Evolutionary conservation across 2,113 vertebrate genomes (phyloP), one percentile per base, ranked within the genome.

Genomic region (Typhlomys cinereus): DNA sequence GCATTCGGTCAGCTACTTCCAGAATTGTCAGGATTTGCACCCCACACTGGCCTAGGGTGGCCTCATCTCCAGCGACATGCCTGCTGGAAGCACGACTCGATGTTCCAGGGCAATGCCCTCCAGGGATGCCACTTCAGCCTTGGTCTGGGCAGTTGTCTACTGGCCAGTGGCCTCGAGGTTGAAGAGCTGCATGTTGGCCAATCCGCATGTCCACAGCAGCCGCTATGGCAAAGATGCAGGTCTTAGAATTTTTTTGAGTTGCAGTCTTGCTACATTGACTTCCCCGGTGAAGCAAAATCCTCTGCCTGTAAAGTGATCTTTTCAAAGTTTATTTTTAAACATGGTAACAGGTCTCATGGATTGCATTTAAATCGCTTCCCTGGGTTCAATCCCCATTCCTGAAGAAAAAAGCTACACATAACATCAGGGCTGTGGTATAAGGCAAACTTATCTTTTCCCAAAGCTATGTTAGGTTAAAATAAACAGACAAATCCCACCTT

Each of bases 341-440:
- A 36, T 59, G 91, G 27, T 44, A 75, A n/a, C 34, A 82, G 34
- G 88, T 44, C 93, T 91, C 64, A 57, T 1, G 52, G 23, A 75
- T 25, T 76, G 41, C 87, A 89, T 92, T 92, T 89, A 64, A n/a
- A 27, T 80, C n/a, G n/a, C n/a, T n/a, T n/a, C n/a, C n/a, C n/a
- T n/a, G 88, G 57, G 36, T n/a, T 90, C 74, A 74, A 18, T 89
- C 50, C 89, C 54, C n/a, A n/a, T 57, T 87, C 41, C 66, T 15
- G 61, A 48, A 64, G 31, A 85, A 73, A 74, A 89, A 12, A 61
- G n/a, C 80, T 88, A 70, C 57, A 12, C 14, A 39, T 73, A 84
- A 67, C 41, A 9, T 34, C 66, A 59, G 12, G n/a, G 81, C 8
- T 46, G 15, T 9, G 88, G 7, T 39, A 36, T 29, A 81, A 67